phyloP scores from a whole-genome alignment of 1,140 invertebrate genomes.

The Drosophila orena region DNA sequence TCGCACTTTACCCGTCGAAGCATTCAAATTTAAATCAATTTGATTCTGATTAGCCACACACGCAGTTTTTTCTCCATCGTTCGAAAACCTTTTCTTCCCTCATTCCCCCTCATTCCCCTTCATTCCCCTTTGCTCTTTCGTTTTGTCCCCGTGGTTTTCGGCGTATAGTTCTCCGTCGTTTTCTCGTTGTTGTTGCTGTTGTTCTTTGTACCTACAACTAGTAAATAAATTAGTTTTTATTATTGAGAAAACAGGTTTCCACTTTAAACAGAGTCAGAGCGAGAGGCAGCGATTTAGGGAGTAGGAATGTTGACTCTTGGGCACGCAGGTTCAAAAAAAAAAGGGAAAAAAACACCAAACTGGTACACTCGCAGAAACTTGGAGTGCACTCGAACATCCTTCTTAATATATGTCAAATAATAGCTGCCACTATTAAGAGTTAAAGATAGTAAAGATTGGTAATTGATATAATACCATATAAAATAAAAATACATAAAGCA shows the following conservation, averaged over 20 bases:
- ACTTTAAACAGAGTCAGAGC: constrained; percentile 29
- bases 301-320: constrained; percentile 36
- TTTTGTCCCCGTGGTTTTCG: constrained; percentile 48
- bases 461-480: no score
- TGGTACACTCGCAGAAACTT: constrained; percentile 4
- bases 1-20: constrained; percentile 73
- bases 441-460: no score
- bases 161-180: constrained; percentile 17
- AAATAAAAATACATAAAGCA: no score
- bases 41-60: constrained; percentile 82
- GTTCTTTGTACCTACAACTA: constrained; percentile 76
- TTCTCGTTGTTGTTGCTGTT: constrained; percentile 29
- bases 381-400: no score
- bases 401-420: no score
- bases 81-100: constrained; percentile 43
- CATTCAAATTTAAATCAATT: constrained; percentile 82
- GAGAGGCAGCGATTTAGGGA: constrained; percentile 6
- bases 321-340: constrained; percentile 58
- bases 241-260: constrained; percentile 77
- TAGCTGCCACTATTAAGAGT: no score
- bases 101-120: constrained; percentile 1
- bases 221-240: constrained; percentile 83
- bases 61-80: constrained; percentile 53
- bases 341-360: constrained; percentile 6
- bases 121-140: constrained; percentile 12